Evolutionary conservation across 1,140 invertebrate genomes (phyloP).

Genomic region (Gryllus bimaculatus): DNA sequence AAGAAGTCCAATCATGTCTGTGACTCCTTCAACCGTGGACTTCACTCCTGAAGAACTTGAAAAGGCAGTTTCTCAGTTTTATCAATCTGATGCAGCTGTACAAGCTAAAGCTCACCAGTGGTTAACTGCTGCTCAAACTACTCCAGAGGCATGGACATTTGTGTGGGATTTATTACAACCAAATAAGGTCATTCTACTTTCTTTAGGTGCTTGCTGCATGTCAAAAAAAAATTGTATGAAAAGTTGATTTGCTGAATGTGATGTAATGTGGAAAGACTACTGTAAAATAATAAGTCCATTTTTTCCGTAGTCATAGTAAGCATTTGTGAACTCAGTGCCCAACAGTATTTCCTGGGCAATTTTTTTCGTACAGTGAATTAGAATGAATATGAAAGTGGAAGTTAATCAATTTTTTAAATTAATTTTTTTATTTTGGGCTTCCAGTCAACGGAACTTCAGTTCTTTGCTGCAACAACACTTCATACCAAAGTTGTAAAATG

Average conservation of each 20-base stretch:
- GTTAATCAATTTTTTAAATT: not conserved
- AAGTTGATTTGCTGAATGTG: not conserved
- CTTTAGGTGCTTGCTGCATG: not conserved
- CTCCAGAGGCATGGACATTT: slow-evolving; percentile 78
- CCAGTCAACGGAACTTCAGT: slow-evolving; percentile 77
- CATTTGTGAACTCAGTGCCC: not conserved
- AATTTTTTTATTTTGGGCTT: slow-evolving; percentile 27
- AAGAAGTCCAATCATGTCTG: not conserved
- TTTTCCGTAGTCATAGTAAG: too few species aligned
- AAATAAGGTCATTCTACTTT: slow-evolving; percentile 49
- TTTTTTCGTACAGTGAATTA: not conserved
- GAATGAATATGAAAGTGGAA: not conserved
- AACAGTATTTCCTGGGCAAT: not conserved
- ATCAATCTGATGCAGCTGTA: slow-evolving; percentile 31
- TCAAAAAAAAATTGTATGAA: not conserved
- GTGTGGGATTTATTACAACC: slow-evolving; percentile 75
- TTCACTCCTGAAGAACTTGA: slow-evolving; percentile 19
- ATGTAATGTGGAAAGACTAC: not conserved
- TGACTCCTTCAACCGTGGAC: not conserved
- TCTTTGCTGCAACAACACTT: slow-evolving; percentile 82
- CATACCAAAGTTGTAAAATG: slow-evolving; percentile 77
- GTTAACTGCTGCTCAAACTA: slow-evolving; percentile 70
- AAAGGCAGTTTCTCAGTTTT: slow-evolving; percentile 32
- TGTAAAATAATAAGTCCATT: not conserved
- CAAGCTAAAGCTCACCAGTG: slow-evolving; percentile 71